Percentiles rank a stretch among this genome's conserved stretches.
These are phyloP conservation scores for Dinomys branickii DNA, from an alignment of 2,113 vertebrate species.

Conservation along the genomic window DNA sequence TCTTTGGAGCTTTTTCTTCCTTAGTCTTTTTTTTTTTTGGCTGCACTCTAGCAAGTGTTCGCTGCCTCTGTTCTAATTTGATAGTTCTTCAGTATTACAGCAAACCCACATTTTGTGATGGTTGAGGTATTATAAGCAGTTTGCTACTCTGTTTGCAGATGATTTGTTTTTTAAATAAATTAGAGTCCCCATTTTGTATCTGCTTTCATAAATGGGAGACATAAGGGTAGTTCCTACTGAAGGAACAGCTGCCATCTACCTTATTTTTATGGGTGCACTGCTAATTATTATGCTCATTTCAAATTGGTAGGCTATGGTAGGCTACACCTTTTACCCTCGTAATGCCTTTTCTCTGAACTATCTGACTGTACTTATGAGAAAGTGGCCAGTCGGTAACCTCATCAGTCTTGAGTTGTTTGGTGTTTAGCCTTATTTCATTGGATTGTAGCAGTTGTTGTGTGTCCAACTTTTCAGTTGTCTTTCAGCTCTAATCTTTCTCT, in stretches of 20 bases:
- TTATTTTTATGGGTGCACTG: not conserved
- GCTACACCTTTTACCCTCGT: not conserved
- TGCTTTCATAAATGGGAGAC: not conserved
- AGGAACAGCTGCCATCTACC: not conserved
- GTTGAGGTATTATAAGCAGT: not conserved
- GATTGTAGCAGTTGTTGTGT: constrained; percentile 15
- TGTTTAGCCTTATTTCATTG: not conserved
- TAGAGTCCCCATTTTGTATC: constrained; percentile 29
- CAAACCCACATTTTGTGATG: not conserved
- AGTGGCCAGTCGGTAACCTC: not conserved
- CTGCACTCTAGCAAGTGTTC: not conserved
- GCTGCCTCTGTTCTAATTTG: constrained; percentile 31
- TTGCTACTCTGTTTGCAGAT: constrained; percentile 13
- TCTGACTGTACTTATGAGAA: not conserved
- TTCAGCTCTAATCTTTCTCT: not conserved
- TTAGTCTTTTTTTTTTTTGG: constrained; percentile 11
- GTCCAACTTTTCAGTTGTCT: not conserved
- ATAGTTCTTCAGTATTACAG: not conserved
- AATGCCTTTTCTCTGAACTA: constrained; percentile 33
- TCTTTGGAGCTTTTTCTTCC: constrained; percentile 43
- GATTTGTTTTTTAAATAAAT: constrained; percentile 34
- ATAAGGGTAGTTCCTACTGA: not conserved
- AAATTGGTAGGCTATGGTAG: not conserved
- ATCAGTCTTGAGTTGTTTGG: not conserved
- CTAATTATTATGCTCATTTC: not conserved